Evolutionary conservation across 2,888 invertebrate genomes (phyloP).

Genomic region (Pogonocherus hispidulus): DNA sequence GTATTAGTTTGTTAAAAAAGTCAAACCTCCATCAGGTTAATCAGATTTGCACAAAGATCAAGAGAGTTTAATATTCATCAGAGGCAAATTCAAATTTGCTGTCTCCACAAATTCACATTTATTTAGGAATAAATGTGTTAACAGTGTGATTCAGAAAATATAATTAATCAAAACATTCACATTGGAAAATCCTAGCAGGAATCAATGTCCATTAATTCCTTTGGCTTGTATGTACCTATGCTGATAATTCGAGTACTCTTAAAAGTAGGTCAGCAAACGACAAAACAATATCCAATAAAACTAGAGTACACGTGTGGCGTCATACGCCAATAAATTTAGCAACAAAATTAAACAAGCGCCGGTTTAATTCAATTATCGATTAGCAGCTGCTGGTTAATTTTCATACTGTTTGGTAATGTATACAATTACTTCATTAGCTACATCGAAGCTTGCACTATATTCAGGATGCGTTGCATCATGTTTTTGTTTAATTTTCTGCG

Average conservation of each 20-base stretch:
- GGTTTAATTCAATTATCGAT: constrained; percentile 9
- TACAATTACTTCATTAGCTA: constrained; percentile 13
- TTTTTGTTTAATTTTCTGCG: neutral
- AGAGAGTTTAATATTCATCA: no score
- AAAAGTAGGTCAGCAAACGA: constrained; percentile 15
- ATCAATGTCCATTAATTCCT: neutral
- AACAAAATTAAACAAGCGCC: constrained; percentile 11
- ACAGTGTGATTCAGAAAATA: no score
- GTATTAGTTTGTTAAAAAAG: no score
- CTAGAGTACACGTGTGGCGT: neutral
- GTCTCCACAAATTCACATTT: no score
- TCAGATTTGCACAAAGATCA: no score
- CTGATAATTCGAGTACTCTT: constrained; percentile 6
- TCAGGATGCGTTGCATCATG: neutral
- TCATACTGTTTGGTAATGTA: constrained; percentile 11
- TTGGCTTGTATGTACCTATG: neutral
- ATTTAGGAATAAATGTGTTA: no score
- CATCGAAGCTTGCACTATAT: neutral
- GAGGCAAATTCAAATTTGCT: no score
- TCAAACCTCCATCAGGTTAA: no score
- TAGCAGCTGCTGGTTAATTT: constrained; percentile 17
- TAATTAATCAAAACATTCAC: neutral
- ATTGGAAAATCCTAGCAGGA: neutral
- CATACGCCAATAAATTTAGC: constrained; percentile 20
- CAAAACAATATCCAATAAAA: constrained; percentile 12